Base-by-base conservation (phyloP, 1,140 invertebrate species). In the Hirudo medicinalis region DNA sequence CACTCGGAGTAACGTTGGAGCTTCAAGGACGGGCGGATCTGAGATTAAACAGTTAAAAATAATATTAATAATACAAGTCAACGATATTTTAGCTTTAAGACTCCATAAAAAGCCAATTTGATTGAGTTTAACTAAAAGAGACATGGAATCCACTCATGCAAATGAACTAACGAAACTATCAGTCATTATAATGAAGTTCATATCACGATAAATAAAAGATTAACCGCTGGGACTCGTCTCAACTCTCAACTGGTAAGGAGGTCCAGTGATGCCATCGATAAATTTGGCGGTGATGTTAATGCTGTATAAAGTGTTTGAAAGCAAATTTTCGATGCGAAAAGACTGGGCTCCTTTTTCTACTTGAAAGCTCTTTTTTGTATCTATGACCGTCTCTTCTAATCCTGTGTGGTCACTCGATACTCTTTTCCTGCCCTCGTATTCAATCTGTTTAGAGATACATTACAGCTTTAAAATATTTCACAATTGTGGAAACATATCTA, bases 11-110 rank as follows among this genome's bases (percentile, higher is more conserved):
- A 94, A 92, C 77, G 92, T 91, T 0, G 94, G 94, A 78, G 92
- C 90, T 0, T 93, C 92, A 90, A 97, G 94, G 0, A 91, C 90
- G 76, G 94, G 91, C 0, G 94, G 94, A 0, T 94, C 94, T 84
- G 78, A 36, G 22, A 22, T 68, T 22, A 32, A 32, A 17, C 5
- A 25, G 11, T 63, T 32, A 63, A 2, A 13, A 63, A 13, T 13
- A 15, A 32, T 63, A 25, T 13, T 63, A 63, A 63, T 25, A 63
- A 49, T 49, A 49, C 3, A 5, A 15, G 3, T 49, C 17, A 63
- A 63, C 9, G 8, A 32, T 15, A 19, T 13, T 63, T 63, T n/a
- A n/a, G n/a, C n/a, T n/a, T n/a, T n/a, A n/a, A n/a, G n/a, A n/a
- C n/a, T n/a, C n/a, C n/a, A n/a, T n/a, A 63, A 15, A 63, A 63